Conservation (phyloP, 2,888 invertebrate species). For the Abrostola triplasia region DNA sequence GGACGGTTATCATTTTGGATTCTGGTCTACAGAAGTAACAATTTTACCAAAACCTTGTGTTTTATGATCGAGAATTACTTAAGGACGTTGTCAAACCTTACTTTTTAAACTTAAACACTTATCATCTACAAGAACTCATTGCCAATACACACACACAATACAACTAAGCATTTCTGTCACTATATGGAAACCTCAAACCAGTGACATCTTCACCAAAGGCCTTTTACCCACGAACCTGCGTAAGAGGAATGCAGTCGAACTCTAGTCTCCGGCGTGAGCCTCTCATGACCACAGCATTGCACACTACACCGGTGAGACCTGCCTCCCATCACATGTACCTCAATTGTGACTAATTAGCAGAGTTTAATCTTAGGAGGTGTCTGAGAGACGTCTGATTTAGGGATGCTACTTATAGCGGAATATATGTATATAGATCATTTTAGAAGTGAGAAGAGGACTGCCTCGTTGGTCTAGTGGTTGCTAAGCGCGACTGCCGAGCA, state of each 20-base stretch:
- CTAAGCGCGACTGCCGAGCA: no score
- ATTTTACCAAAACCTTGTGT: no score
- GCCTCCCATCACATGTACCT: slow-evolving; percentile 24
- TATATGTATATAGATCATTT: neutral
- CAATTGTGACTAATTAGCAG: slow-evolving; percentile 60
- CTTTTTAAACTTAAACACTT: no score
- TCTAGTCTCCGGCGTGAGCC: slow-evolving; percentile 53
- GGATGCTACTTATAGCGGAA: slow-evolving; percentile 22
- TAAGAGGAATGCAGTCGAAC: slow-evolving; percentile 79
- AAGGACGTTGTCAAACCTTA: no score
- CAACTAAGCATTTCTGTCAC: no score
- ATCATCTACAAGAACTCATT: no score
- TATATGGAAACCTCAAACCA: neutral
- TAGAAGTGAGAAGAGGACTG: no score
- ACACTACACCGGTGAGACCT: slow-evolving; percentile 22
- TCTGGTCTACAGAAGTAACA: no score
- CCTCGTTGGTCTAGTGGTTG: no score
- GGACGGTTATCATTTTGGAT: no score
- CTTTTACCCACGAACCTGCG: slow-evolving; percentile 68
- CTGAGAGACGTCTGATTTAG: slow-evolving; percentile 58
- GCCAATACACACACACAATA: no score
- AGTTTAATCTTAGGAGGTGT: slow-evolving; percentile 56
- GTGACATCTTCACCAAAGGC: neutral
- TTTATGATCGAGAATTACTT: no score
- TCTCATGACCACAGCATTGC: slow-evolving; percentile 62